Conservation (phyloP, 2,797 vertebrate genomes). For the Spinus pinus region DNA sequence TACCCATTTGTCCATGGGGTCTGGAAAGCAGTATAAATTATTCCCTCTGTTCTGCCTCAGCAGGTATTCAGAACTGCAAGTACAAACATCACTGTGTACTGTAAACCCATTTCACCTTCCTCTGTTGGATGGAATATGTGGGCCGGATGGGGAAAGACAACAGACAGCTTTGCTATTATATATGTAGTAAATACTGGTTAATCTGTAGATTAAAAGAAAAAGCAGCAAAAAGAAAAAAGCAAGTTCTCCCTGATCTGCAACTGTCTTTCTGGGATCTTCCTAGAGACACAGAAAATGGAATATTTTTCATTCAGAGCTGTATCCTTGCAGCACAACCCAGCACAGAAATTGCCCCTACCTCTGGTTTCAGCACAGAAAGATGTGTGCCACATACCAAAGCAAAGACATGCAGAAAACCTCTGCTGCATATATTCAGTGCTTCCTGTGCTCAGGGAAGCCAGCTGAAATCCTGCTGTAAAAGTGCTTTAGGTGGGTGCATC, state of each 20-base stretch:
- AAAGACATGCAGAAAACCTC: background rate
- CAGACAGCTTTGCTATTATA: background rate
- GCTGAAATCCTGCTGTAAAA: background rate
- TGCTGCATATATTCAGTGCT: accelerated
- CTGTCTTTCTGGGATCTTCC: background rate
- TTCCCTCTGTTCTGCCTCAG: background rate
- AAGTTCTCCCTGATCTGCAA: background rate
- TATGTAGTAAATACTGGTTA: background rate
- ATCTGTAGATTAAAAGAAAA: background rate
- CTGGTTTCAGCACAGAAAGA: accelerated
- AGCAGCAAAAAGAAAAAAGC: background rate
- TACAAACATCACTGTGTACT: background rate
- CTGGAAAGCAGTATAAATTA: background rate
- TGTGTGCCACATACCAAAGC: background rate
- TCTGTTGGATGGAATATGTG: background rate
- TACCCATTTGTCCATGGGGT: background rate
- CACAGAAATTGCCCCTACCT: background rate
- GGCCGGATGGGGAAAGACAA: background rate
- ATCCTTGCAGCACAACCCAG: background rate
- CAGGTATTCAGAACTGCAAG: background rate
- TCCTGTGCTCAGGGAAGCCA: background rate
- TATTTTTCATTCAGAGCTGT: background rate
- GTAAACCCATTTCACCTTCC: background rate
- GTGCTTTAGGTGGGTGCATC: background rate
- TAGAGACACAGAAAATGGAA: background rate